Base-by-base conservation (phyloP, 2,888 invertebrate genomes). In the Morpho helenor region DNA sequence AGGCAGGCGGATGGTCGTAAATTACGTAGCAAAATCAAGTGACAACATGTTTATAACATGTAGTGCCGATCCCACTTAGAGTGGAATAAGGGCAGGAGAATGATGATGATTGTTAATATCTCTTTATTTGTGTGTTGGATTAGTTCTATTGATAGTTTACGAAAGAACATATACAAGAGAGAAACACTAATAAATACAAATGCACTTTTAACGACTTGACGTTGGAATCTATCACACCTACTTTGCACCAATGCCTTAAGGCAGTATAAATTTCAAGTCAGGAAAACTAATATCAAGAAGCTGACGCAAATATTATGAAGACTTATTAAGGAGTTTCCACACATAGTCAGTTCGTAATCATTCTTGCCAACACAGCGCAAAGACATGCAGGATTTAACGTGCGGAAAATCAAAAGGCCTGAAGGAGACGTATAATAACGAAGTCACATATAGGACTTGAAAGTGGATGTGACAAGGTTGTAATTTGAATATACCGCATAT, bases 311-410 rank as follows among this genome's bases (percentile, higher is more conserved):
- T 85, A 80, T 82, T 79, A 75, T 81, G 80, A 84, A 75, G 80
- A 83, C 83, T 84, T 87, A 85, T 87, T 86, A 86, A 80, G 83
- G 86, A 88, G 74, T 86, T 85, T 72, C 74, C 75, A 78, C 77
- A 82, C 71, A 75, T 66, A 75, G 69, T 75, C 73, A 60, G 60
- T 59, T 49, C 71, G 77, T 84, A 86, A 87, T 87, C 79, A 85
- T 83, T 82, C 78, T 77, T 82, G 84, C 84, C 82, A 86, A 84
- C 82, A 84, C 73, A 67, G 67, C 58, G 65, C 62, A 68, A 72
- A 78, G 75, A 76, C 66, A 65, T 55, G 61, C 64, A 50, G 63
- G 61, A 56, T 58, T 72, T 56, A 62, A 58, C 56, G 47, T 46
- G 56, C 43, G 53, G 59, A 61, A 56, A 59, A 61, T 59, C 62